Conservation (phyloP, 2,888 invertebrate species). For the Tortrix viridana region DNA sequence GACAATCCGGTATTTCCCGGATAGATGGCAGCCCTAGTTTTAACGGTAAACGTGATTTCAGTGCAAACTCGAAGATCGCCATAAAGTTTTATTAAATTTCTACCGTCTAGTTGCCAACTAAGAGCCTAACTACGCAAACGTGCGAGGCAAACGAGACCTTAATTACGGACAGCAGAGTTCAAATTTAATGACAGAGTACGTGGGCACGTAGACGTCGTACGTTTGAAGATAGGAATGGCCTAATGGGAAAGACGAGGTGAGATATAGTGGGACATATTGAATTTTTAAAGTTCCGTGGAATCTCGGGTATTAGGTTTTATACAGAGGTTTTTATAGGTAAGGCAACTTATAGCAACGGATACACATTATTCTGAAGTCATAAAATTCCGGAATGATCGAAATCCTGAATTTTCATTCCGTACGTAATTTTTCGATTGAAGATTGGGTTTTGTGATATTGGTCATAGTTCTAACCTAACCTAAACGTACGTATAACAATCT, state of each 20-base stretch:
- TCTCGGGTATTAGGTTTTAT: no score
- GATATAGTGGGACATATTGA: neutral
- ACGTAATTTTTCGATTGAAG: no score
- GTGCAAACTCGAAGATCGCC: constrained; percentile 24
- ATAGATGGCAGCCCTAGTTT: neutral
- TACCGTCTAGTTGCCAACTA: constrained; percentile 9
- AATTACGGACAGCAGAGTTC: neutral
- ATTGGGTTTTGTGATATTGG: no score
- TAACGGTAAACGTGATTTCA: constrained; percentile 20
- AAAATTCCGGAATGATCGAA: no score
- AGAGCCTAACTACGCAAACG: neutral
- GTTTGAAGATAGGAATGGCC: constrained; percentile 1
- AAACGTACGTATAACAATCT: no score
- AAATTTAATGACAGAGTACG: constrained; percentile 3
- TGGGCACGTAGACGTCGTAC: neutral
- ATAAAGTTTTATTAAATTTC: constrained; percentile 35
- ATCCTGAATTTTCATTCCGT: no score
- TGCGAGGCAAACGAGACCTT: constrained; percentile 3
- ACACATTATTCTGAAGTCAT: no score
- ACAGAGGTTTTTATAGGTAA: no score
- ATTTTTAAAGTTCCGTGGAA: no score
- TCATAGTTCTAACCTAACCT: no score
- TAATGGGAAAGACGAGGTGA: neutral
- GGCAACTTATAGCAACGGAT: no score
- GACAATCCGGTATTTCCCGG: no score